Percentiles rank a stretch among this genome's conserved stretches.
These are phyloP conservation scores for Euzetes globulus DNA, from an alignment of 2,888 invertebrate species.

Conservation along the genomic window DNA sequence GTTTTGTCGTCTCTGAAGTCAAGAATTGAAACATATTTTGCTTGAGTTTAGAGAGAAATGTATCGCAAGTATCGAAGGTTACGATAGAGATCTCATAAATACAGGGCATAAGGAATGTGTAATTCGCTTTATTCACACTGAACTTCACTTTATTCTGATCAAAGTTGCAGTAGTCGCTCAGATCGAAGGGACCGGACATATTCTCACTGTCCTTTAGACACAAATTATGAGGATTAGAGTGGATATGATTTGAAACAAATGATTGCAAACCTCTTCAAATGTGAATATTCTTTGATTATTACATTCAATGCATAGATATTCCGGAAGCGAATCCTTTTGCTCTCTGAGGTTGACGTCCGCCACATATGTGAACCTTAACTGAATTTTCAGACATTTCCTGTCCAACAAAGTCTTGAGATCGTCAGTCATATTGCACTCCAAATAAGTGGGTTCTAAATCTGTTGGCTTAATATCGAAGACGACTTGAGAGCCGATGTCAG, in stretches of 20 bases:
- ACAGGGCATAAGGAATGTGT: not conserved
- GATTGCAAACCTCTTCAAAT: not conserved
- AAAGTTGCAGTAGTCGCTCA: not conserved
- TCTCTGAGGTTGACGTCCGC: not conserved
- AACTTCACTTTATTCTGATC: not conserved
- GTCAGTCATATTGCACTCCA: not conserved
- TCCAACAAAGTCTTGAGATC: not conserved
- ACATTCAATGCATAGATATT: slow-evolving; percentile 20
- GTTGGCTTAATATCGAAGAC: not conserved
- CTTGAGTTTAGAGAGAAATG: not conserved
- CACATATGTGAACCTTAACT: not conserved
- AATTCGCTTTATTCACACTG: not conserved
- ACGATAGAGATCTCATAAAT: slow-evolving; percentile 3
- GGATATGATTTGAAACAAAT: not conserved
- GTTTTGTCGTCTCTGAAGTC: not conserved
- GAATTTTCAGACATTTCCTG: not conserved
- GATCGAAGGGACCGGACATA: not conserved
- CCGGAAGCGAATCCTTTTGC: slow-evolving; percentile 15
- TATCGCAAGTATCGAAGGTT: not conserved
- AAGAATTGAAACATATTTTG: not conserved
- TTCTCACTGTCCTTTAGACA: not conserved
- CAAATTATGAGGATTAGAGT: not conserved
- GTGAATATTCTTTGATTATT: not conserved
- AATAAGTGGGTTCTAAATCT: not conserved
- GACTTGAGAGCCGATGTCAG: not conserved